Evolutionary conservation across 2,113 vertebrate genomes (phyloP), one percentile per base, ranked within the genome.

Genomic region (Callionymus lyra): DNA sequence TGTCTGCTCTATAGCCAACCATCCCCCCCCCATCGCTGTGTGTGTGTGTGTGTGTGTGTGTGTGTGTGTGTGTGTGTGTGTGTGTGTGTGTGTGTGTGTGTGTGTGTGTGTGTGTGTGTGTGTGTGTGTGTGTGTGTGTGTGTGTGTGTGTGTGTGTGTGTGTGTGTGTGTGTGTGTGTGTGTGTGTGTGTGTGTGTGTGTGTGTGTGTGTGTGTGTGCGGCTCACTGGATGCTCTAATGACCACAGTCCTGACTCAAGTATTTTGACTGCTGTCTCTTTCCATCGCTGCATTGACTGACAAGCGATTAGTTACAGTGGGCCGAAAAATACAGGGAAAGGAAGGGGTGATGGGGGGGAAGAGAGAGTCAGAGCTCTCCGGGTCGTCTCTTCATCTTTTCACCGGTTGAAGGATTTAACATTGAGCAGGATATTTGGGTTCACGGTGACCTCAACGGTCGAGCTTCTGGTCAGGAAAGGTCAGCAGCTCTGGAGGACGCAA

Each of bases 241-340:
- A 70, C 66, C 75, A 63, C 73, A 62, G 65, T 60, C 67, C 73
- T 75, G 73, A 77, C 69, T 62, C 77, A 80, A 65, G 75, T 75
- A 74, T 74, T 77, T 76, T 76, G 77, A 70, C 65, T 72, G 63
- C 65, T 72, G 78, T 60, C 73, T 76, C 59, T 83, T 78, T 80
- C 56, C 61, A 79, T 82, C 37, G 56, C 53, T 66, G 74, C 69
- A 74, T 59, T 75, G 79, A 80, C 51, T 71, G 75, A 75, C 77
- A 63, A 59, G 69, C 48, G 61, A 80, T 83, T 80, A 77, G 76
- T 72, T 68, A 78, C 65, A 57, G 53, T 43, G 53, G 44, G 44
- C 34, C 55, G 53, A 38, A 69, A 68, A 72, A 70, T 40, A n/a
- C 31, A 44, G 39, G 52, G 56, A 55, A 61, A 64, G 13, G 41